phyloP scores from a whole-genome alignment of 2,113 vertebrate species.

The Dicrurus megarhynchus region DNA sequence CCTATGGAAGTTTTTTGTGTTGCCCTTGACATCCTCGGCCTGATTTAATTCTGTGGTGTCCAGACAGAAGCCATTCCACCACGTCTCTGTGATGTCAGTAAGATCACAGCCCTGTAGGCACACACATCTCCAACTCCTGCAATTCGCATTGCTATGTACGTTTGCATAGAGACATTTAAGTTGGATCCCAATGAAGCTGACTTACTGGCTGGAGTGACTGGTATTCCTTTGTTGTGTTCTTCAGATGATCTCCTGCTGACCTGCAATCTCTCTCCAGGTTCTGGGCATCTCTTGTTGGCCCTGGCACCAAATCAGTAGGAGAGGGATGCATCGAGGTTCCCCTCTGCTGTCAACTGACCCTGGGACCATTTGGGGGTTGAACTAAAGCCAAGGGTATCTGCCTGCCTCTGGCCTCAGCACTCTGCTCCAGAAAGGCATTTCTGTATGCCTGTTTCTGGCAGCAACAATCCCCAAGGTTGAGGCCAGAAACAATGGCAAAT shows the following conservation, averaged over 20 bases:
- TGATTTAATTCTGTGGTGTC: not conserved
- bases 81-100: accelerated
- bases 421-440: not conserved
- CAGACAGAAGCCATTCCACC: not conserved
- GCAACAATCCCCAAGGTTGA: not conserved
- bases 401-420: not conserved
- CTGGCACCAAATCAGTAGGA: not conserved
- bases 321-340: accelerated
- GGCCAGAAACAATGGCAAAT: not conserved
- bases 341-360: not conserved
- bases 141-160: not conserved
- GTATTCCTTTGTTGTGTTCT: not conserved
- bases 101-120: not conserved
- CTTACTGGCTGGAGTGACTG: not conserved
- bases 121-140: not conserved
- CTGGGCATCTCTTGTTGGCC: not conserved
- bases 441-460: not conserved
- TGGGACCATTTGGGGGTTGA: not conserved
- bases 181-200: not conserved
- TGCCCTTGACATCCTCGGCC: not conserved
- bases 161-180: not conserved
- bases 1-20: not conserved
- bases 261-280: not conserved
- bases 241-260: not conserved
- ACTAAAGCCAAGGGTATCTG: not conserved